Base-by-base conservation (phyloP, 1,140 invertebrate species). In the Phocides pigmalion region DNA sequence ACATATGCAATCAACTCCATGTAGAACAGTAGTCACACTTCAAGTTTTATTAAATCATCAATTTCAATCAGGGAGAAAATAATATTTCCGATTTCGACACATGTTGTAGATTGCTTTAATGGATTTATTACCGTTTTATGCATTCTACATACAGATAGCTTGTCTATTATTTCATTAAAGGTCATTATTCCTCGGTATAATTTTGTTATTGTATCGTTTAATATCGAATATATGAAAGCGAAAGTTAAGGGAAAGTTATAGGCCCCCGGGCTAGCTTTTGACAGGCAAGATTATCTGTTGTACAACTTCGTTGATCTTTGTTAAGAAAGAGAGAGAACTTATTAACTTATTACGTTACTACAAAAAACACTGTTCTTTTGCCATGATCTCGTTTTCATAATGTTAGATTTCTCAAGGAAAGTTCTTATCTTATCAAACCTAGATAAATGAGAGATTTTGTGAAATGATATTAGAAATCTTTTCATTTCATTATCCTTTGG, bases 181-280 rank as follows among this genome's bases (percentile, higher is more conserved):
- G 1, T 11, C 28, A 32, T 17, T 46, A 20, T 46, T 12, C 28
- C 28, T 1, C 28, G 9, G 42, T 46, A 49, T 11, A 14, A 14
- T 22, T 47, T 47, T 11, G 42, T 46, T 25, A 22, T 14, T 44
- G 12, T n/a, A 17, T 22, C 15, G 22, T 12, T 16, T 41, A 9
- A 37, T 4, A n/a, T 16, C 28, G 50, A 32, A 64, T 35, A 28
- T 59, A 68, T 64, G 70, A 84, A 80, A 87, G 79, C 72, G 81
- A 87, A 87, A 84, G 81, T 84, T 74, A 66, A 39, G 78, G 73
- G 76, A 82, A 85, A 87, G 76, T 79, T 79, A 70, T 62, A 59
- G 28, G 28, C 44, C 56, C 41, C 12, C 25, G 42, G n/a, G 56
- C 56, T 37, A 49, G 17, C 39, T 61, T 47, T 49, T 42, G 56